Evolutionary conservation across 2,888 invertebrate species (phyloP).

Genomic region (Andrena flavipes): DNA sequence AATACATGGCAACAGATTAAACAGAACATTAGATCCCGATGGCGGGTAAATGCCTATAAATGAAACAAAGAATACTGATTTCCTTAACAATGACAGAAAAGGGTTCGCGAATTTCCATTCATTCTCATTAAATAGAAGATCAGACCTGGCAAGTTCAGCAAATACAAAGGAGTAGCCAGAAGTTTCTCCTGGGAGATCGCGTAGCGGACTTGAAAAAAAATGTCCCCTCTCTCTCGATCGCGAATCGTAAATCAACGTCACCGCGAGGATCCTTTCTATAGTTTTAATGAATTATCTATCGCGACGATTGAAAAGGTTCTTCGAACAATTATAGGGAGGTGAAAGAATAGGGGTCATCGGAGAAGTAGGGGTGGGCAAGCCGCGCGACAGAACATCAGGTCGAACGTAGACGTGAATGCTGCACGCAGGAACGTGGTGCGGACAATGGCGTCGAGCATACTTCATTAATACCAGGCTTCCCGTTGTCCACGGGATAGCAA

Average conservation of each 20-base stretch:
- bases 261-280: constrained; percentile 32
- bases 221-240: constrained; percentile 9
- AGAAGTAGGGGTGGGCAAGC: constrained; percentile 16
- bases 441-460: constrained; percentile 71
- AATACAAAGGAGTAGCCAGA: constrained; percentile 2
- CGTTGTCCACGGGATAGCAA: constrained; percentile 30
- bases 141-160: background rate
- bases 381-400: constrained; percentile 36
- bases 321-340: constrained; percentile 47
- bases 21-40: too few relatives aligned
- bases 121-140: constrained; percentile 29
- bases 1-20: too few relatives aligned
- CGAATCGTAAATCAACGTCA: constrained; percentile 32
- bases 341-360: constrained; percentile 8
- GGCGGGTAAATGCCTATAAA: too few relatives aligned
- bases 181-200: constrained; percentile 25
- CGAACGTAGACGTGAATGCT: constrained; percentile 63
- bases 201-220: constrained; percentile 13
- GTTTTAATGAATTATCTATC: constrained; percentile 71
- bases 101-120: background rate
- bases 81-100: background rate
- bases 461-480: constrained; percentile 54
- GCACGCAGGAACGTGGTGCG: constrained; percentile 60
- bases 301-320: constrained; percentile 55
- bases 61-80: too few relatives aligned